These are phyloP conservation scores for Diplazon laetatorius DNA, from an alignment of 2,888 invertebrate genomes.

Conservation along the genomic window DNA sequence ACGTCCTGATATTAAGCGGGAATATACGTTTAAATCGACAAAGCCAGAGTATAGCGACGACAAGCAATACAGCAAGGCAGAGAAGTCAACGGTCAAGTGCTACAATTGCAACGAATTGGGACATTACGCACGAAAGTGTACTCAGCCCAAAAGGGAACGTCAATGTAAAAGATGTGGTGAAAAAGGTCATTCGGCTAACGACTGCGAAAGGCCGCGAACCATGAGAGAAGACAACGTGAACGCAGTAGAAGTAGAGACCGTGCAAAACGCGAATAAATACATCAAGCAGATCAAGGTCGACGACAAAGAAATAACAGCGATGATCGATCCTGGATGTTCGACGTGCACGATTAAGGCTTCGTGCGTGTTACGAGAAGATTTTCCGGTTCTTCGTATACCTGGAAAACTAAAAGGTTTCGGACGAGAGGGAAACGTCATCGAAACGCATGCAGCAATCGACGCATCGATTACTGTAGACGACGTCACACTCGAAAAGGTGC, in stretches of 20 bases:
- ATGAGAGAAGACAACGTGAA: conserved; percentile 6
- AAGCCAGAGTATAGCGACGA: not conserved
- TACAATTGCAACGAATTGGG: conserved; percentile 33
- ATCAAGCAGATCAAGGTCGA: conserved; percentile 39
- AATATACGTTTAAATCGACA: not conserved
- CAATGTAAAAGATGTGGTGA: conserved; percentile 29
- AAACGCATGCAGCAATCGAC: too few relatives aligned
- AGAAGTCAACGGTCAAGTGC: not conserved
- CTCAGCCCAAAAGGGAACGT: not conserved
- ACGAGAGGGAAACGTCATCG: not conserved
- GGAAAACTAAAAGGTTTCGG: conserved; percentile 56
- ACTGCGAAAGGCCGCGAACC: conserved; percentile 34
- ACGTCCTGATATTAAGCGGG: too few relatives aligned
- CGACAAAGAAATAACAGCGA: conserved; percentile 17
- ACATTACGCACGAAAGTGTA: conserved; percentile 41
- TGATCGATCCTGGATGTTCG: conserved; percentile 58
- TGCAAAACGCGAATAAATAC: conserved; percentile 53
- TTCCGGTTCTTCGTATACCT: conserved; percentile 15
- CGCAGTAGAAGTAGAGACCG: not conserved
- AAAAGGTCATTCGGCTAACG: conserved; percentile 36
- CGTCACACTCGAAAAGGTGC: too few relatives aligned
- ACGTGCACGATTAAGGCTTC: conserved; percentile 63
- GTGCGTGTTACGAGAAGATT: conserved; percentile 36
- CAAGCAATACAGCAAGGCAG: not conserved
- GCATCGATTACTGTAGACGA: too few relatives aligned